Percentiles rank a stretch among this genome's conserved stretches.
Evolutionary conservation across 2,888 invertebrate genomes (phyloP).

Genomic region (Reticulitermes lucifugus): DNA sequence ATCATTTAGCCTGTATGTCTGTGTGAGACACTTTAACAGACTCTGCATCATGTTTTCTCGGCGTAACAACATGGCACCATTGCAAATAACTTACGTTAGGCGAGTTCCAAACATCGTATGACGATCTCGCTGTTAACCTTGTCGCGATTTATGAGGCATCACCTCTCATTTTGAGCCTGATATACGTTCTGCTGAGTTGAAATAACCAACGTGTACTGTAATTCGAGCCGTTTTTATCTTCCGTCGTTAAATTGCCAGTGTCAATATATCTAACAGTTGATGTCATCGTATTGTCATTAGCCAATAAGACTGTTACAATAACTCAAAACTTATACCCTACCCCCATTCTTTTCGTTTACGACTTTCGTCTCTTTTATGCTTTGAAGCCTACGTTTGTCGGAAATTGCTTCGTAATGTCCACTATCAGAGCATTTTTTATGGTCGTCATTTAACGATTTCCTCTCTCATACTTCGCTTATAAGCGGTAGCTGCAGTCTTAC

Average conservation of each 20-base stretch:
- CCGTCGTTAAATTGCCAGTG: not conserved
- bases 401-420: slow-evolving; percentile 17
- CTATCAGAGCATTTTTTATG: slow-evolving; percentile 14
- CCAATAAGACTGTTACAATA: not conserved
- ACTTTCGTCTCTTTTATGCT: not conserved
- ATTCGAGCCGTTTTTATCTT: not conserved
- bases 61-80: too few relatives aligned
- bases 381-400: not conserved
- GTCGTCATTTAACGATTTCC: slow-evolving; percentile 11
- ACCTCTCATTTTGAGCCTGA: not conserved
- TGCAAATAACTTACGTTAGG: too few relatives aligned
- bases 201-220: not conserved
- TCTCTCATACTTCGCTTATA: not conserved
- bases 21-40: too few relatives aligned
- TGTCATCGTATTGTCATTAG: slow-evolving; percentile 8
- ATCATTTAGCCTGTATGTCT: too few relatives aligned
- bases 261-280: not conserved
- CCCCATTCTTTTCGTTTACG: not conserved
- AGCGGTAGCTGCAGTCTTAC: not conserved
- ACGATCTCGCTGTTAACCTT: not conserved
- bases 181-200: not conserved
- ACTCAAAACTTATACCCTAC: not conserved
- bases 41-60: too few relatives aligned
- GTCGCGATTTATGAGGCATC: not conserved
- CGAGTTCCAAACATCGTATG: not conserved